These are phyloP conservation scores for Cephus runcator DNA, from an alignment of 2,888 invertebrate genomes.

Conservation along the genomic window DNA sequence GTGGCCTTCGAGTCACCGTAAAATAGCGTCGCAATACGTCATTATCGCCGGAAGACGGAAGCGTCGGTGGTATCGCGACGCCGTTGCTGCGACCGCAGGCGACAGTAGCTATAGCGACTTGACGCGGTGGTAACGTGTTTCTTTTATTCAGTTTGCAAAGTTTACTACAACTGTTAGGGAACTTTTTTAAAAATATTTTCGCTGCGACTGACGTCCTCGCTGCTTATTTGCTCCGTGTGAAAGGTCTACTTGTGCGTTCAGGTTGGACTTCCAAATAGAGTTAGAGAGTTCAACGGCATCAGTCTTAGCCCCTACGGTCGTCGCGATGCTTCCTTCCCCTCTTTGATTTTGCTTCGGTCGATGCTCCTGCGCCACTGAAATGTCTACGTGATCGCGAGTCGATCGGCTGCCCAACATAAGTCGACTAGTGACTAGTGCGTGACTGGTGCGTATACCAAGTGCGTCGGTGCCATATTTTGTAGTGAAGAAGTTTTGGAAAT, in stretches of 20 bases:
- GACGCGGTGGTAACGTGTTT: neutral
- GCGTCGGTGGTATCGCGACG: neutral
- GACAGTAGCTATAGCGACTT: neutral
- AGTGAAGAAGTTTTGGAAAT: conserved; percentile 7
- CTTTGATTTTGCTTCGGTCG: neutral
- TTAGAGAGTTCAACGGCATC: neutral
- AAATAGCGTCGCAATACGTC: neutral
- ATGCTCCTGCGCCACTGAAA: neutral
- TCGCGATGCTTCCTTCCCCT: neutral
- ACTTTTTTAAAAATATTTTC: neutral
- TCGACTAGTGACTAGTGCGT: neutral
- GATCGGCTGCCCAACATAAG: neutral
- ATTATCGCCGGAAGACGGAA: conserved; percentile 3
- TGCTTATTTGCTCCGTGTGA: neutral
- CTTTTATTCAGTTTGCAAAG: neutral
- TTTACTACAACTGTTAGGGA: neutral
- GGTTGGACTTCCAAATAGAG: neutral
- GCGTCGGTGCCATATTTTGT: conserved; percentile 1
- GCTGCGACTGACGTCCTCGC: neutral
- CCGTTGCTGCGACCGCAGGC: neutral
- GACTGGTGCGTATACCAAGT: conserved; percentile 5
- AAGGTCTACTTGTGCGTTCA: neutral
- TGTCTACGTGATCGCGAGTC: neutral
- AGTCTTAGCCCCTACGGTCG: neutral
- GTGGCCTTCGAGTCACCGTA: neutral